Evolutionary conservation across 2,113 vertebrate genomes (phyloP).

Genomic region (Hiodon alosoides): DNA sequence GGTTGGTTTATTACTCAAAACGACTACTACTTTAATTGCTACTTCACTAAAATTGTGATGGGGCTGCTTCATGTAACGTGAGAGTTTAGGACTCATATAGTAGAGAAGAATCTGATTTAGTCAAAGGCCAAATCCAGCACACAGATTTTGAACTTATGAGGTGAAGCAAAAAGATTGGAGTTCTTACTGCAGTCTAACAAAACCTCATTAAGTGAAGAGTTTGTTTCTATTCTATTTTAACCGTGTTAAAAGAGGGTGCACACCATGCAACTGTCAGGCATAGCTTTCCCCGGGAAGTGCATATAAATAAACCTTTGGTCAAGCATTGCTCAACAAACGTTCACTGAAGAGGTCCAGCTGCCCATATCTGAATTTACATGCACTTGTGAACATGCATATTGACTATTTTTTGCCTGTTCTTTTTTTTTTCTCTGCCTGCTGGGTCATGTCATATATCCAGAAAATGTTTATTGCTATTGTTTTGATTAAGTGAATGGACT

Average conservation of each 20-base stretch:
- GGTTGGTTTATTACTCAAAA: neutral
- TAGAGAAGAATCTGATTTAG: too few relatives aligned
- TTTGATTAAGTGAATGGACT: conserved; percentile 49
- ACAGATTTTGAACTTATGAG: too few relatives aligned
- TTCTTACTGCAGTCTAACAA: too few relatives aligned
- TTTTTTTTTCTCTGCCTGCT: conserved; percentile 9
- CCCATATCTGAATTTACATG: conserved; percentile 14
- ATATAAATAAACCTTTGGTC: conserved; percentile 53
- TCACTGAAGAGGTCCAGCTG: neutral
- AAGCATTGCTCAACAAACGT: conserved; percentile 29
- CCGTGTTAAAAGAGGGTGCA: conserved; percentile 65
- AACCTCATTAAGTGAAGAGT: too few relatives aligned
- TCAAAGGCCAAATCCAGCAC: too few relatives aligned
- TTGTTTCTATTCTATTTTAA: conserved; percentile 41
- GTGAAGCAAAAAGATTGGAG: too few relatives aligned
- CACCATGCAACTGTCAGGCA: conserved; percentile 58
- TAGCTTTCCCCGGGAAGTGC: conserved; percentile 49
- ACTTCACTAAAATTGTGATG: too few relatives aligned
- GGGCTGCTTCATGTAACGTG: too few relatives aligned
- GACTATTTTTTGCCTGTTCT: neutral
- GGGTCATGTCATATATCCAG: conserved; percentile 34
- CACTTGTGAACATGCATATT: conserved; percentile 15
- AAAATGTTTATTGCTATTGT: conserved; percentile 43
- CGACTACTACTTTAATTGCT: too few relatives aligned
- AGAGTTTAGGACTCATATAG: too few relatives aligned